Base-by-base conservation (phyloP, 1,140 invertebrate genomes). In the Mesaphorura yosii region DNA sequence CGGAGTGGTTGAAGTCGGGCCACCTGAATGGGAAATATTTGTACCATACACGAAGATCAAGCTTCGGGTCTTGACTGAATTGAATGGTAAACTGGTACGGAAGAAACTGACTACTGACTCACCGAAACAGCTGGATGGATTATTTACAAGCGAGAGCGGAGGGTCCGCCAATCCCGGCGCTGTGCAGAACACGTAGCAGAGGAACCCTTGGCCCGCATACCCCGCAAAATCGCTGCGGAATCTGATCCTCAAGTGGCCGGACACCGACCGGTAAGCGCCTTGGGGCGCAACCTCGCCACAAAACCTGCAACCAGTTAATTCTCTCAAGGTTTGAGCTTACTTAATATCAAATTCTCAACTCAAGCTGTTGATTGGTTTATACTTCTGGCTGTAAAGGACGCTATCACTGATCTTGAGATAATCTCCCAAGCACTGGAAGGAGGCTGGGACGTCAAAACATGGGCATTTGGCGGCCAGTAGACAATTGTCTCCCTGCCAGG, bases 231-330 rank as follows among this genome's bases (percentile, higher is more conserved):
- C 49, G 1, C 42, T 22, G 25, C 44, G 17, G 44, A 57, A 57
- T 23, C 42, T 14, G 12, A 57, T 26, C 4, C 3, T 51, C 19
- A 57, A 26, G 22, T 48, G 26, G 19, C 49, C 49, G n/a, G 39
- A 28, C 0, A 37, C 45, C 0, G 49, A 31, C 19, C 55, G 17
- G 22, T 57, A 57, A 2, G 42, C 17, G 1, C 49, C 50, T 15
- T 38, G 27, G 20, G 55, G 55, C 20, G 20, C 25, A 3, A 34
- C 44, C 5, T 52, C 49, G 10, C 55, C 55, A 27, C 55, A 57
- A 25, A 57, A 57, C 20, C 55, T 57, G 20, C 14, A 54, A 45
- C 22, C n/a, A n/a, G n/a, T n/a, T n/a, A n/a, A n/a, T n/a, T n/a
- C n/a, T n/a, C n/a, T n/a, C n/a, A n/a, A n/a, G n/a, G n/a, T n/a